Conservation (phyloP, 2,888 invertebrate species). For the Silvanus unidentatus region DNA sequence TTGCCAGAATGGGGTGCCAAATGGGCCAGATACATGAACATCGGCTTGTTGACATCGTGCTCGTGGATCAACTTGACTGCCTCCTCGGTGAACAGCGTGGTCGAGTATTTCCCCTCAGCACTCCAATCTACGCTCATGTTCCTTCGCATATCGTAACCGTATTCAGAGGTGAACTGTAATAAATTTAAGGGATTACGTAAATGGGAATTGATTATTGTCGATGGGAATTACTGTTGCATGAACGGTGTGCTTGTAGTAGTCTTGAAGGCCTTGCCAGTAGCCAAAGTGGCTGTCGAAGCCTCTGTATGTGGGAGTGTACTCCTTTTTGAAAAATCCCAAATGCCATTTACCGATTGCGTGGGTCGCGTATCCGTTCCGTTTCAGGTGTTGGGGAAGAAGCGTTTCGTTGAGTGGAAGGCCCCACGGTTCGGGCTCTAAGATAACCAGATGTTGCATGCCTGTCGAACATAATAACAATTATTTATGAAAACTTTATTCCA, state of each 20-base stretch:
- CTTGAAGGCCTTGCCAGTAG: conserved; percentile 75
- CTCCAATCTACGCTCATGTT: conserved; percentile 53
- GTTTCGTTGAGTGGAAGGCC: conserved; percentile 60
- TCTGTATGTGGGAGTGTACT: conserved; percentile 66
- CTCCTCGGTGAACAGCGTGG: conserved; percentile 61
- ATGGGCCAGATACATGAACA: conserved; percentile 66
- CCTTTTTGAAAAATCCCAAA: conserved; percentile 68
- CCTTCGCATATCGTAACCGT: conserved; percentile 59
- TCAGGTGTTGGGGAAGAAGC: conserved; percentile 58
- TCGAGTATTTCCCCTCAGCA: conserved; percentile 56
- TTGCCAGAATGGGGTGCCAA: conserved; percentile 66
- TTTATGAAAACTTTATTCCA: neutral
- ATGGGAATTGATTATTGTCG: no score
- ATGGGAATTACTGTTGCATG: conserved; percentile 48
- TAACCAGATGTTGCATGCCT: conserved; percentile 71
- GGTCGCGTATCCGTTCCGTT: conserved; percentile 63
- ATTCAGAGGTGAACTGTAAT: conserved; percentile 39
- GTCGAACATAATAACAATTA: conserved; percentile 11
- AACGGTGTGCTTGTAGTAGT: conserved; percentile 67
- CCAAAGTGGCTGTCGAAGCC: conserved; percentile 82
- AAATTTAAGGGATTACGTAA: neutral
- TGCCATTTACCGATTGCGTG: conserved; percentile 84
- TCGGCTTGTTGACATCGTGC: conserved; percentile 51
- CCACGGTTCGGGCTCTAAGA: conserved; percentile 65
- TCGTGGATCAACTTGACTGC: conserved; percentile 55